These are phyloP conservation scores for Apostichopus leukothele DNA, from an alignment of 53 echinoderm and acorn worm species.

Conservation along the genomic window DNA sequence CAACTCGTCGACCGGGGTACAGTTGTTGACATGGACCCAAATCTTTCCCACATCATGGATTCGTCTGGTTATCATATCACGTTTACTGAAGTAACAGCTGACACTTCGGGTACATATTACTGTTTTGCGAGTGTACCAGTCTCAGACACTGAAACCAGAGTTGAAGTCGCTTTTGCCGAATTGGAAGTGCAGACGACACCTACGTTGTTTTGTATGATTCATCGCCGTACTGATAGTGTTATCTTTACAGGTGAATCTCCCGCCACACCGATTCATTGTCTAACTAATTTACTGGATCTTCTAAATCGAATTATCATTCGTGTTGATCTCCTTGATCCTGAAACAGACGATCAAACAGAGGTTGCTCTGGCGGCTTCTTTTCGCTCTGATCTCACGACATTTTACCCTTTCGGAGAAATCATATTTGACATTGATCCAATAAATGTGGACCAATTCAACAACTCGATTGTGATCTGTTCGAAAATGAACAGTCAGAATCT, in stretches of 20 bases:
- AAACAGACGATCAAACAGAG: background rate
- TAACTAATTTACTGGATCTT: background rate
- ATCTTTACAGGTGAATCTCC: background rate
- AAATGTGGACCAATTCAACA: background rate
- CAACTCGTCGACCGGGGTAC: background rate
- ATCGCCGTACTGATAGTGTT: background rate
- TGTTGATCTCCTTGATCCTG: constrained; percentile 1
- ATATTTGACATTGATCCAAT: background rate
- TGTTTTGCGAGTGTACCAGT: background rate
- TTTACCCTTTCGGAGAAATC: background rate
- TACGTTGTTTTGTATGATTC: background rate
- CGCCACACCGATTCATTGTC: constrained; percentile 1
- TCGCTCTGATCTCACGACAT: background rate
- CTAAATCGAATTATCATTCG: background rate
- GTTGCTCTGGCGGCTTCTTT: background rate
- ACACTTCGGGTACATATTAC: background rate
- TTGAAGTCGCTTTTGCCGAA: background rate
- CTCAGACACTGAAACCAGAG: background rate
- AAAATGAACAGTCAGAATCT: background rate
- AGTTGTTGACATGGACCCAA: background rate
- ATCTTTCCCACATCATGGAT: background rate
- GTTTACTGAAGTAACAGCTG: background rate
- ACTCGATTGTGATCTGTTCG: background rate
- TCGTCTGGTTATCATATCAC: background rate
- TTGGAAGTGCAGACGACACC: background rate